Conservation (phyloP, 2,888 invertebrate genomes). For the Aromia moschata region DNA sequence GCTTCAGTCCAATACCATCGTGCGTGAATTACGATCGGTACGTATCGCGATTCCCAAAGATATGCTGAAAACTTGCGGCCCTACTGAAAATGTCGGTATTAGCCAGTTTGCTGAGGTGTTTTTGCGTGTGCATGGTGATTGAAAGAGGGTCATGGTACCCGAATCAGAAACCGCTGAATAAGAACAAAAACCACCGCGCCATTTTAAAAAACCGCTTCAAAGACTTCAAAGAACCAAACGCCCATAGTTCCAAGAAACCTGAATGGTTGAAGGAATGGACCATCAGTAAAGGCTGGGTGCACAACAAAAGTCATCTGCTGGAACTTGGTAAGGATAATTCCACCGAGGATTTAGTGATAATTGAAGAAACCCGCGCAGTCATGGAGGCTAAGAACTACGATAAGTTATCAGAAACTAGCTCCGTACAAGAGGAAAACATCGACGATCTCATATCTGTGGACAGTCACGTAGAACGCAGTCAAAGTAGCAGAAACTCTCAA, state of each 20-base stretch:
- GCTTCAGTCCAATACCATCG: slow-evolving; percentile 27
- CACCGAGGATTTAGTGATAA: slow-evolving; percentile 22
- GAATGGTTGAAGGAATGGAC: slow-evolving; percentile 63
- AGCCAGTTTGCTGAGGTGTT: slow-evolving; percentile 47
- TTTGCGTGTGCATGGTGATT: slow-evolving; percentile 56
- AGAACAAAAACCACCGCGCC: slow-evolving; percentile 31
- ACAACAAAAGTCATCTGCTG: slow-evolving; percentile 58
- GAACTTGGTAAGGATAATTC: slow-evolving; percentile 41
- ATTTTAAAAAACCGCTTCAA: slow-evolving; percentile 39
- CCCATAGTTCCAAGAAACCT: slow-evolving; percentile 46
- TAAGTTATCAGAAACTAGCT: slow-evolving; percentile 47
- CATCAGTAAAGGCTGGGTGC: slow-evolving; percentile 63
- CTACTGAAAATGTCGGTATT: slow-evolving; percentile 34
- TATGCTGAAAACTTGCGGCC: not conserved
- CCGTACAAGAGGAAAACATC: slow-evolving; percentile 55
- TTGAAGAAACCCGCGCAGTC: slow-evolving; percentile 8
- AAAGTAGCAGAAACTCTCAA: slow-evolving; percentile 29
- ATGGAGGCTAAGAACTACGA: slow-evolving; percentile 37
- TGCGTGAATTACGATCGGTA: slow-evolving; percentile 2
- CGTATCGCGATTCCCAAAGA: not conserved
- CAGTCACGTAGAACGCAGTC: slow-evolving; percentile 27
- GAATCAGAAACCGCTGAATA: slow-evolving; percentile 29
- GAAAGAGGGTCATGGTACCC: slow-evolving; percentile 58
- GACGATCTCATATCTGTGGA: slow-evolving; percentile 57
- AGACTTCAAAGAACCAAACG: slow-evolving; percentile 21